A percentile compares a stretch with the other conserved stretches of the same genome.
phyloP scores from a whole-genome alignment of 2,888 invertebrate species.

The Bellardia pandia region DNA sequence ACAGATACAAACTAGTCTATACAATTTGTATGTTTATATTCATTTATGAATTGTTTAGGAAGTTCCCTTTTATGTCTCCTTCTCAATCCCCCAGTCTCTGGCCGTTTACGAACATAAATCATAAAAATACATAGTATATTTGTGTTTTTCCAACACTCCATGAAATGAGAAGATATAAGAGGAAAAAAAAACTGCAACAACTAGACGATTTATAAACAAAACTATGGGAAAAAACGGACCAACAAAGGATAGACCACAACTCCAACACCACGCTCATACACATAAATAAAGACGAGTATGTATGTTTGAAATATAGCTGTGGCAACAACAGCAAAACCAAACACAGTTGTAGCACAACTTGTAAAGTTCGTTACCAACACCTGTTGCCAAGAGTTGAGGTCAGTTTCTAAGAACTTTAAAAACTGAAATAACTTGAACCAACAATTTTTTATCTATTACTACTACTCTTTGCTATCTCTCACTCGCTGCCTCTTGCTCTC shows the following conservation, averaged over 20 bases:
- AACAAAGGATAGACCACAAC: slow-evolving; percentile 29
- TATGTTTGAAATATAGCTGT: slow-evolving; percentile 16
- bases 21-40: no score
- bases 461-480: neutral
- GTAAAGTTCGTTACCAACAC: slow-evolving; percentile 52
- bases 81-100: neutral
- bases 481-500: neutral
- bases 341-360: slow-evolving; percentile 14
- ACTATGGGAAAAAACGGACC: slow-evolving; percentile 7
- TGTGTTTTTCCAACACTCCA: slow-evolving; percentile 44
- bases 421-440: slow-evolving; percentile 55
- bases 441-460: slow-evolving; percentile 22
- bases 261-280: slow-evolving; percentile 3
- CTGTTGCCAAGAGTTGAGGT: slow-evolving; percentile 64
- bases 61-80: neutral
- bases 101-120: slow-evolving; percentile 39
- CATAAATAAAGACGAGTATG: slow-evolving; percentile 19
- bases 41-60: no score
- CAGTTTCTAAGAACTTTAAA: slow-evolving; percentile 47
- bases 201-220: slow-evolving; percentile 53
- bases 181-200: slow-evolving; percentile 15
- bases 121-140: slow-evolving; percentile 17
- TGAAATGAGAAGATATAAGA: slow-evolving; percentile 38
- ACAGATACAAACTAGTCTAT: no score
- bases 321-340: slow-evolving; percentile 31